Evolutionary conservation across 2,797 vertebrate species (phyloP).

Genomic region (Crenichthys baileyi): DNA sequence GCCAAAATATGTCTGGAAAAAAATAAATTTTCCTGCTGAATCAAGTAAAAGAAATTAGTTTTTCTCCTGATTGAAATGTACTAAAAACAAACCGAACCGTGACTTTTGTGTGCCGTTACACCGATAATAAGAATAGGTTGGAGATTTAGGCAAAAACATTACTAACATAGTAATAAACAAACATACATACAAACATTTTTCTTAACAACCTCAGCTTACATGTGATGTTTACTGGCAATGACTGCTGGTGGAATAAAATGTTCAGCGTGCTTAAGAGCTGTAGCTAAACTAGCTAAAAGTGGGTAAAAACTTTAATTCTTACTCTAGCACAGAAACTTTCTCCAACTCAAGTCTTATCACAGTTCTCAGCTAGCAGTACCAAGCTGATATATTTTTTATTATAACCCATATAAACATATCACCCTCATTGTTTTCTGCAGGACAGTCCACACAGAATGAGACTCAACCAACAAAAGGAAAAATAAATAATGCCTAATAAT

Average conservation of each 20-base stretch:
- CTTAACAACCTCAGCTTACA: not conserved
- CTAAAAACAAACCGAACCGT: no score
- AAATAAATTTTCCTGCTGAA: not conserved
- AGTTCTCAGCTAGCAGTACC: not conserved
- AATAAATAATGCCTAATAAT: not conserved
- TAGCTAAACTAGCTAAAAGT: not conserved
- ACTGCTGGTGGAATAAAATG: not conserved
- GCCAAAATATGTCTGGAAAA: not conserved
- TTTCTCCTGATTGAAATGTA: no score
- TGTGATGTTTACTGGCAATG: not conserved
- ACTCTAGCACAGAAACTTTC: not conserved
- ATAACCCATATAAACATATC: not conserved
- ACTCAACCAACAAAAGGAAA: not conserved
- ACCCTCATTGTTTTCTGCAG: not conserved
- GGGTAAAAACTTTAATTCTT: not conserved
- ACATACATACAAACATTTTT: not conserved
- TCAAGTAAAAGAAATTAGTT: not conserved
- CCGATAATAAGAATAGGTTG: not conserved
- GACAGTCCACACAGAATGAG: not conserved
- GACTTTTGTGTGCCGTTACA: no score
- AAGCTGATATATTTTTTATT: not conserved
- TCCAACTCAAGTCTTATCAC: not conserved
- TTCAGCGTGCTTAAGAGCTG: not conserved
- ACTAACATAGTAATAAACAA: no score
- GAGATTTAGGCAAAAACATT: no score